Conservation (phyloP, 2,888 invertebrate species). For the Didymodactylos carnosus region DNA sequence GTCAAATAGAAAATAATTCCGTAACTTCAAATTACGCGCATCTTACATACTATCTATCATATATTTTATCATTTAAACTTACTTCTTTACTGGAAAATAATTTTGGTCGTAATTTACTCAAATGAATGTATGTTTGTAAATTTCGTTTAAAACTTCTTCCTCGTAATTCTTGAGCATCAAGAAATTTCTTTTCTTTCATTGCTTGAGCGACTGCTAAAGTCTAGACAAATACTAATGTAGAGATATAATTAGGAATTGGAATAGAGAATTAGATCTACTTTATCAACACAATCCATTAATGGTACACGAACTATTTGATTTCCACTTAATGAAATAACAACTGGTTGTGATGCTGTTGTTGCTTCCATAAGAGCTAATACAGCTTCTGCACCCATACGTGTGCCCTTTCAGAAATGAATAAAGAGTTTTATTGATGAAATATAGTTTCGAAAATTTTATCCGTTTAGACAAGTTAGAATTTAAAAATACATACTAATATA, state of each 20-base stretch:
- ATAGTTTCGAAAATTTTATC: background rate
- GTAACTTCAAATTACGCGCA: too few species aligned
- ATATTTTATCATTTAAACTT: background rate
- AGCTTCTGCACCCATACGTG: slow-evolving; percentile 96
- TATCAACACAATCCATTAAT: slow-evolving; percentile 76
- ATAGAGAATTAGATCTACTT: too few species aligned
- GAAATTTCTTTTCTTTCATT: slow-evolving; percentile 83
- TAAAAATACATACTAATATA: slow-evolving; percentile 41
- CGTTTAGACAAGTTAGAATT: too few species aligned
- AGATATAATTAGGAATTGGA: too few species aligned
- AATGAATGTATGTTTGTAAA: slow-evolving; percentile 9
- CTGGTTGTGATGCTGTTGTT: slow-evolving; percentile 61
- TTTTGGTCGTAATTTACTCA: slow-evolving; percentile 13
- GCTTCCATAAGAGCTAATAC: slow-evolving; percentile 94
- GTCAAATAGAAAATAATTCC: too few species aligned
- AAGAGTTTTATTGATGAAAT: background rate
- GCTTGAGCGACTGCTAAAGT: slow-evolving; percentile 80
- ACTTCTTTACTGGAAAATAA: background rate
- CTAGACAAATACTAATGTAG: too few species aligned
- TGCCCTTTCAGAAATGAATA: slow-evolving; percentile 46
- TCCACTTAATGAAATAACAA: slow-evolving; percentile 79
- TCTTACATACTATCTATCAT: background rate
- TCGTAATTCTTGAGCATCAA: slow-evolving; percentile 72
- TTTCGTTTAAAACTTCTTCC: slow-evolving; percentile 48
- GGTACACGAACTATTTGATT: slow-evolving; percentile 91